Base-by-base conservation (phyloP, 2,113 vertebrate species). In the Epinephelus lanceolatus region DNA sequence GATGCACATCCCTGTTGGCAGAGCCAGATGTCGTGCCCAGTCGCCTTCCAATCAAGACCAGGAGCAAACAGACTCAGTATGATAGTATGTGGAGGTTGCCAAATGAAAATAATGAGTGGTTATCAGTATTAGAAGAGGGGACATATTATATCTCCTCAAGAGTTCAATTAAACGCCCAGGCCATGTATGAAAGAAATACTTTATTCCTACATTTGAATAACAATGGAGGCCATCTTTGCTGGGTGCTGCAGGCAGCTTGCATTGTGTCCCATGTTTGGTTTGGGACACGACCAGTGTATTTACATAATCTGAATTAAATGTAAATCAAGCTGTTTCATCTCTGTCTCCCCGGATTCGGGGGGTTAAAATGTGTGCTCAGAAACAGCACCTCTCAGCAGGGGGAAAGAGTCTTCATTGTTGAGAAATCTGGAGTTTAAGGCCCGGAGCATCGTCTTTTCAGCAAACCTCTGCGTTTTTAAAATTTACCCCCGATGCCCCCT, bases 301-400 rank as follows among this genome's bases (percentile, higher is more conserved):
- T 94, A 91, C 95, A 96, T 96, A 95, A 94, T 94, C 89, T 92
- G 91, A 94, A 95, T 94, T 91, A 92, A 92, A 95, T 95, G 94
- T 92, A 95, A 96, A 95, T 94, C 92, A 86, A 83, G 89, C 84
- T 68, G 86, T 94, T 95, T 94, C 70, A 93, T 93, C 90, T 92
- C 47, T 7, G 72, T 92, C 94, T 94, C 88, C 59, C 75, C 74
- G 85, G 93, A 92, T 92, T 92, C 79, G 89, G 82, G 74, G 94
- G 92, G 94, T 93, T 94, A 93, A 95, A 95, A 79, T 74, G 49
- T 81, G 76, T 69, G 86, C 85, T 91, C 52, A 53, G 73, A 90
- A 89, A 89, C 83, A 85, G 83, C 86, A 66, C 81, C 77, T 57
- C 77, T 77, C 88, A 90, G 86, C 84, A 84, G 76, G 86, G 86